phyloP scores from a whole-genome alignment of 1,140 invertebrate species.

The Drosophila parabipectinata region DNA sequence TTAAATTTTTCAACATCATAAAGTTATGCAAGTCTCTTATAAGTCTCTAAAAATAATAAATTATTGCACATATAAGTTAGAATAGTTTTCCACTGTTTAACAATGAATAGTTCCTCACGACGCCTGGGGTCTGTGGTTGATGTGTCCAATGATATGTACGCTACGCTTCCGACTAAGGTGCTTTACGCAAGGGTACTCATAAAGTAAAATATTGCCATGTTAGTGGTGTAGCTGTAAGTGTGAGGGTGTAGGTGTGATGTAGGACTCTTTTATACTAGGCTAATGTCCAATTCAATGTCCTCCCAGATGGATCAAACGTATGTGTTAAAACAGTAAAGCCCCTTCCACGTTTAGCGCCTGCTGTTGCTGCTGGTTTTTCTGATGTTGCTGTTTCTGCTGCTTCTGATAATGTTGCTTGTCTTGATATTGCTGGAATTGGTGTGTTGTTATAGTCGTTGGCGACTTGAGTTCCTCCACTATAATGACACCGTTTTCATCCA shows the following conservation, averaged over 20 bases:
- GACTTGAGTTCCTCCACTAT: conserved; percentile 80
- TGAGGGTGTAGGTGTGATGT: background rate
- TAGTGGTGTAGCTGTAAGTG: background rate
- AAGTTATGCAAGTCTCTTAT: conserved; percentile 49
- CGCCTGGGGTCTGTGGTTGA: conserved; percentile 3
- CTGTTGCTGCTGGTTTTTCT: conserved; percentile 48
- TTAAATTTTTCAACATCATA: conserved; percentile 61
- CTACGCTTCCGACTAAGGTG: conserved; percentile 30
- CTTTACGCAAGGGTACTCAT: conserved; percentile 29
- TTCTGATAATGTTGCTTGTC: conserved; percentile 46
- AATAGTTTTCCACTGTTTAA: conserved; percentile 7
- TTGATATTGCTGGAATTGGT: conserved; percentile 51
- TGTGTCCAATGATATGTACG: conserved; percentile 44
- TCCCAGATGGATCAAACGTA: background rate
- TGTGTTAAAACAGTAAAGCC: conserved; percentile 60
- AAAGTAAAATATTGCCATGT: conserved; percentile 47
- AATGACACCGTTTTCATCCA: conserved; percentile 78
- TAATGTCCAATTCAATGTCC: no score
- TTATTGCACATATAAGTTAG: conserved; percentile 59
- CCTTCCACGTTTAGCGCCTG: conserved; percentile 59
- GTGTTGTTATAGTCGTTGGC: conserved; percentile 64
- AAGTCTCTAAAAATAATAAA: conserved; percentile 44
- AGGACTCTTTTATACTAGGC: background rate
- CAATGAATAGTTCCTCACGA: background rate
- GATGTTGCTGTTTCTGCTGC: conserved; percentile 47